A percentile compares a stretch with the other conserved stretches of the same genome.
These are phyloP conservation scores for Brachypteracias leptosomus DNA, from an alignment of 2,113 vertebrate genomes.

Conservation along the genomic window DNA sequence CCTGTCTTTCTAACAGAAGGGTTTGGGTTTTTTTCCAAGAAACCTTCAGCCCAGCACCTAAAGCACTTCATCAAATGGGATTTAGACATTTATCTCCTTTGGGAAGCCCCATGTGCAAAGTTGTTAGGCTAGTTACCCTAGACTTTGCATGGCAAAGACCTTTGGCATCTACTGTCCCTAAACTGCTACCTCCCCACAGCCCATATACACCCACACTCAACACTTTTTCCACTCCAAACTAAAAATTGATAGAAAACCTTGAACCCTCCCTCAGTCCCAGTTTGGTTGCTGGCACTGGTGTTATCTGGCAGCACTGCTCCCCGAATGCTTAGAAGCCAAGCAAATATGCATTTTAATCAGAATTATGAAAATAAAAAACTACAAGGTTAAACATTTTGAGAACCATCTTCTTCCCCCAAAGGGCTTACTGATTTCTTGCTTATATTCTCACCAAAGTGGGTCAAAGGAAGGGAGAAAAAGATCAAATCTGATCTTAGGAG, in stretches of 20 bases:
- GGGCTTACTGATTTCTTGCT: neutral
- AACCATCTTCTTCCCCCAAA: neutral
- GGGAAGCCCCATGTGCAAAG: neutral
- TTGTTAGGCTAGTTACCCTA: neutral
- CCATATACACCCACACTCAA: neutral
- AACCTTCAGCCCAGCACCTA: neutral
- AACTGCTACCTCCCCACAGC: neutral
- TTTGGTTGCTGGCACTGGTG: neutral
- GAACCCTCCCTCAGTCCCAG: neutral
- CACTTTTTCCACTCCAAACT: neutral
- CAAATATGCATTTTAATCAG: neutral
- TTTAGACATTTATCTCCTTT: neutral
- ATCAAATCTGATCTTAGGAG: neutral
- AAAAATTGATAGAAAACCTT: neutral
- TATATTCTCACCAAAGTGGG: neutral
- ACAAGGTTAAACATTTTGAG: neutral
- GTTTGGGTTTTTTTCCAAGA: rapidly evolving
- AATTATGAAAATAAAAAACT: neutral
- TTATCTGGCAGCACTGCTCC: neutral
- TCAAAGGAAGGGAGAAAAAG: neutral
- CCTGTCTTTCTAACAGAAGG: neutral
- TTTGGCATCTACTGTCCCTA: neutral
- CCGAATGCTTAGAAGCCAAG: neutral
- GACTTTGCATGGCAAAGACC: neutral
- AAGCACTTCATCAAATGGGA: neutral